Conservation (phyloP, 2,797 vertebrate genomes). For the Notolabrus celidotus region DNA sequence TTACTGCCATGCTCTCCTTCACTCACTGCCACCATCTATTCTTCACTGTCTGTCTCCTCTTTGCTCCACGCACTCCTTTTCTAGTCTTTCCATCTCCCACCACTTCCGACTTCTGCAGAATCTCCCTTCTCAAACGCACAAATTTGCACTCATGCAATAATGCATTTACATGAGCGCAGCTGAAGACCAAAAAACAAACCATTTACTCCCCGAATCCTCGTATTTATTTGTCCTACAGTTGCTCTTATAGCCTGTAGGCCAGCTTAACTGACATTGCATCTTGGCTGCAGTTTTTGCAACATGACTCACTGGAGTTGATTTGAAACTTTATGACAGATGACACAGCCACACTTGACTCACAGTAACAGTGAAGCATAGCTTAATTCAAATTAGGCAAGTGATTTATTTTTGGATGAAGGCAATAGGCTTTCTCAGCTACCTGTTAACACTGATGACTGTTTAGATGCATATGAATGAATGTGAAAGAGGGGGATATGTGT, state of each 20-base stretch:
- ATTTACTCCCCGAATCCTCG: constrained; percentile 26
- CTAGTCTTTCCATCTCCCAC: constrained; percentile 45
- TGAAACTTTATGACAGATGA: constrained; percentile 79
- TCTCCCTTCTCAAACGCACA: constrained; percentile 27
- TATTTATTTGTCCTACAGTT: constrained; percentile 41
- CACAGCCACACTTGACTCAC: constrained; percentile 75
- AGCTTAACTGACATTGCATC: constrained; percentile 63
- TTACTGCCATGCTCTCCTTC: constrained; percentile 65
- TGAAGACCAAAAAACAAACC: constrained; percentile 19
- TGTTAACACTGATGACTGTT: constrained; percentile 65
- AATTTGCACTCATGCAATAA: constrained; percentile 13
- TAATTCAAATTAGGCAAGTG: constrained; percentile 75
- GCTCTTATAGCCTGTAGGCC: constrained; percentile 43
- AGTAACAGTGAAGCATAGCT: constrained; percentile 69
- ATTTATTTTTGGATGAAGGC: constrained; percentile 70
- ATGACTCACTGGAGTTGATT: constrained; percentile 77
- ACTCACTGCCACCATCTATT: constrained; percentile 68
- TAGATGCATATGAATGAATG: constrained; percentile 50
- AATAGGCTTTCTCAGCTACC: constrained; percentile 64
- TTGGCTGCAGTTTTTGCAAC: constrained; percentile 67
- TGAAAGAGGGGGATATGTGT: constrained; percentile 40
- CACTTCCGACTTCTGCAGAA: constrained; percentile 26
- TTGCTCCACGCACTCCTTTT: constrained; percentile 50
- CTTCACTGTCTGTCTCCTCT: constrained; percentile 64
- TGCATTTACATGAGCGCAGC: constrained; percentile 14